Base-by-base conservation (phyloP, 2,888 invertebrate species). In the Oligia latruncula region DNA sequence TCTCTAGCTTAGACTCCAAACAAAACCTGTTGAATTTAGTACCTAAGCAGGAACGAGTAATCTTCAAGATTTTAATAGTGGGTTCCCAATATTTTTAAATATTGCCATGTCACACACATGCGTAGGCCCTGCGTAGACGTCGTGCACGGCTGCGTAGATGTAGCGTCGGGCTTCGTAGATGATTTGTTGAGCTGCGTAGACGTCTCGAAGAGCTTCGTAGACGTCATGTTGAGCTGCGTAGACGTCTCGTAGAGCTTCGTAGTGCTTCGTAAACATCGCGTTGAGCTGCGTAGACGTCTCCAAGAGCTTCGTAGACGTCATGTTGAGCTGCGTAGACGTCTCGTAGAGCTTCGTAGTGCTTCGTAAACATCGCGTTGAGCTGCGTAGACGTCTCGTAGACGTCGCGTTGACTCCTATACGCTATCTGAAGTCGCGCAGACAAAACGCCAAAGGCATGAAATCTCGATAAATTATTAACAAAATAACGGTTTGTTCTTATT, bases 1-100 rank as follows among this genome's bases (percentile, higher is more conserved):
- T 87, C 20, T 87, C 52, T 58, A 43, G 67, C 67, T 74, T 46
- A 17, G 40, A n/a, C 4, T 40, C 6, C 35, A 29, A 52, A 68
- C 55, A 68, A 82, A 52, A 74, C 70, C 74, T 74, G 60, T 82
- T 81, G 62, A 58, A 68, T 68, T 67, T 23, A 62, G 11, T 20
- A n/a, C 4, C 23, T 23, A 2, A 35, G 8, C 15, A 49, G 17
- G 35, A 46, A 35, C 46, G 9, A 58, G 23, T 40, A 20, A 29
- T 43, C 23, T 8, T 60, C 17, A 35, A 35, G 9, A 29, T 29
- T 67, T 43, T 4, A 76, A 76, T 5, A 17, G 13, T 23, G 2
- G 4, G 8, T 4, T 40, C 20, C 15, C 6, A 11, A 23, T 20
- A 9, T 29, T 78, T 40, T 52, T 8, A 23, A 62, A 23, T 29